Base-by-base conservation (phyloP, 1,140 invertebrate genomes). In the Teleopsis dalmanni region DNA sequence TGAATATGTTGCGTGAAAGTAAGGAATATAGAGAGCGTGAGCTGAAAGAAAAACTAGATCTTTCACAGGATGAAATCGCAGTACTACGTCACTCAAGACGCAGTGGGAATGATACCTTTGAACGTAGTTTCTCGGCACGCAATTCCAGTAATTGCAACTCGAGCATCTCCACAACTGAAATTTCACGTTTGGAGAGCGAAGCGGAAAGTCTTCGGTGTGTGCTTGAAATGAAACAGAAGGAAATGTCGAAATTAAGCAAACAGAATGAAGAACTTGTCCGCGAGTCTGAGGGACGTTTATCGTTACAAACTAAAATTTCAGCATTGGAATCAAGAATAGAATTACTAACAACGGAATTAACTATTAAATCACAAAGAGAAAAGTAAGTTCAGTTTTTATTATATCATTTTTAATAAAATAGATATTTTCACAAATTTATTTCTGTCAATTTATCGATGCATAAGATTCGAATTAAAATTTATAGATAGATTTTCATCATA, bases 171-270 rank as follows among this genome's bases (percentile, higher is more conserved):
- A 16, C 47, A 6, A 18, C 43, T 11, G 62, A 70, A 21, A n/a
- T 65, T 2, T 68, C 72, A 1, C 71, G 75, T 3, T 54, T 82
- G 16, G 61, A 74, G 34, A 77, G 77, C 18, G 81, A 90, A 70
- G 82, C 85, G 1, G 81, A 85, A 45, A 88, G 85, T 1, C 64
- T 88, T 38, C 76, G 84, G 34, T 80, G 81, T 18, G 87, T 89
- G 0, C 72, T 90, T 6, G 87, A 88, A 42, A 60, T 88, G 18
- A 83, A 84, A 57, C 81, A 82, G 66, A 76, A 79, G 1, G 86
- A 90, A 69, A 77, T 86, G 53, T 77, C 81, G 0, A 76, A 82
- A 2, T 67, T 88, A 11, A 74, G 84, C 35, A 81, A 82, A 48
- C 76, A 81, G 18, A 78, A 82, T 33, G 79, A 80, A 6, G 75